Evolutionary conservation across 2,888 invertebrate genomes (phyloP).

Genomic region (Amiota communis): DNA sequence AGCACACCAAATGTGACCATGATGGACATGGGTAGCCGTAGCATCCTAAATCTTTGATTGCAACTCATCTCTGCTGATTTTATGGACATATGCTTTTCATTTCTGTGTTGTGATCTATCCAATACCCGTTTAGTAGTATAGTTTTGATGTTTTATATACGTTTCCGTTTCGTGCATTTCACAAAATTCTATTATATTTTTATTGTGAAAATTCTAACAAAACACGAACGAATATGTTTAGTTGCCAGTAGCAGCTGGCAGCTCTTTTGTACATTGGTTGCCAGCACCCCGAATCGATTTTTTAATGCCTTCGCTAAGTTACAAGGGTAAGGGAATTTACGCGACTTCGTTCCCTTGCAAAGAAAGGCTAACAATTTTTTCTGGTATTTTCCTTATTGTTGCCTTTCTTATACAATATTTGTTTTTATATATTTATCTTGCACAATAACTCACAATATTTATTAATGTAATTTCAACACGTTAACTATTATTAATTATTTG

Average conservation of each 20-base stretch:
- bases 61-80: too few species aligned
- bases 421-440: not conserved
- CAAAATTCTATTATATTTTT: not conserved
- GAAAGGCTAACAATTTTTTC: not conserved
- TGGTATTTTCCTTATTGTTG: not conserved
- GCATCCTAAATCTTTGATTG: too few species aligned
- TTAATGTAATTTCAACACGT: too few species aligned
- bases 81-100: too few species aligned
- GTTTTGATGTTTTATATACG: not conserved
- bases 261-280: not conserved
- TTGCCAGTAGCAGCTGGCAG: too few species aligned
- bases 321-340: constrained; percentile 3
- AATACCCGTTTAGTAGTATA: too few species aligned
- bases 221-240: too few species aligned
- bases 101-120: too few species aligned
- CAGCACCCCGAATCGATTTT: constrained; percentile 26
- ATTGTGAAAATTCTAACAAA: not conserved
- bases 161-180: constrained; percentile 6
- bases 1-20: not conserved
- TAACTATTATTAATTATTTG: too few species aligned
- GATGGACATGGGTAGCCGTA: too few species aligned
- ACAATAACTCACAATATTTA: not conserved
- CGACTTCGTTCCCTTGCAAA: not conserved
- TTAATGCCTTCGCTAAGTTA: constrained; percentile 11
- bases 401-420: not conserved